phyloP scores from a whole-genome alignment of 2,113 vertebrate genomes.

The Pao palembangensis region DNA sequence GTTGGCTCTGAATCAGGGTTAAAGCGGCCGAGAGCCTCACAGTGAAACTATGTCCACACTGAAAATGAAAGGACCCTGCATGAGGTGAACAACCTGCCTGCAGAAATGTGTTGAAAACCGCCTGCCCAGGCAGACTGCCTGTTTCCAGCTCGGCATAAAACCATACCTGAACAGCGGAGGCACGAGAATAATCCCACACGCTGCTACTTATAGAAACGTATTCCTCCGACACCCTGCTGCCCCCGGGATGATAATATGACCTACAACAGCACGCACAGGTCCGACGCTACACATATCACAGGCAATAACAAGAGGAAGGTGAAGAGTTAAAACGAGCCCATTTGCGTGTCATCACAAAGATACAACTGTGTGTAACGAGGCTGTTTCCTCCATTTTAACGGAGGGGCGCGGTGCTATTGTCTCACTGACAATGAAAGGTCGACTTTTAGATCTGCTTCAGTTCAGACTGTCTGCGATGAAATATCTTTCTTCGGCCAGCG shows the following conservation, averaged over 20 bases:
- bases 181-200: conserved; percentile 25
- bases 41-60: too few species aligned
- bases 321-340: conserved; percentile 25
- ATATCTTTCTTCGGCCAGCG: background rate
- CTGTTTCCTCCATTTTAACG: conserved; percentile 12
- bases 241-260: conserved; percentile 51
- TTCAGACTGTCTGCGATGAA: conserved; percentile 6
- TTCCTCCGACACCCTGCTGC: conserved; percentile 41
- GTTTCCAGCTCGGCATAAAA: background rate
- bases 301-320: conserved; percentile 39
- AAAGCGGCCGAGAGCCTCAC: too few species aligned
- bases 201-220: conserved; percentile 56
- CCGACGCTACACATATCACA: conserved; percentile 14
- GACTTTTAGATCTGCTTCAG: conserved; percentile 18
- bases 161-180: conserved; percentile 25
- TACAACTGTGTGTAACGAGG: background rate
- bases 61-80: too few species aligned
- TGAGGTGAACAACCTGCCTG: too few species aligned
- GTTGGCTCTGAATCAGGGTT: too few species aligned
- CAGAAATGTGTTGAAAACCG: too few species aligned
- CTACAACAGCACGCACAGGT: conserved; percentile 46
- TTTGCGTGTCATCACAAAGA: conserved; percentile 9
- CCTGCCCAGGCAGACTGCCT: background rate
- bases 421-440: conserved; percentile 6
- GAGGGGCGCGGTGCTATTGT: conserved; percentile 7